Conservation (phyloP, 2,113 vertebrate genomes). For the Callithrix jacchus region DNA sequence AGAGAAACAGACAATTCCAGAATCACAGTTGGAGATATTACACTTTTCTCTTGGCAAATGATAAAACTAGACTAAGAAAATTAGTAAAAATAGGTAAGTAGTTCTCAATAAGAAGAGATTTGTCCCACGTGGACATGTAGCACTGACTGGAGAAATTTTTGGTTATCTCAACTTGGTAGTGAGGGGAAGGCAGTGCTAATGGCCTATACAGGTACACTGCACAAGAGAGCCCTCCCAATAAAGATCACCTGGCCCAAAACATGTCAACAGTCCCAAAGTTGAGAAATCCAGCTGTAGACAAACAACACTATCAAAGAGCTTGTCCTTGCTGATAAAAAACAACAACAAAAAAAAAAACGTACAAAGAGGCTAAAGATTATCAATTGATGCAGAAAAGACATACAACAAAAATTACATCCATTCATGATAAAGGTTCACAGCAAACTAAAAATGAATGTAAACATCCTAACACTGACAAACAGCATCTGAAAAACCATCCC, state of each 20-base stretch:
- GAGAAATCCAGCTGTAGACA: not conserved
- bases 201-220: not conserved
- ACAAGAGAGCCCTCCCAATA: not conserved
- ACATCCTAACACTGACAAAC: not conserved
- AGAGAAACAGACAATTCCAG: not conserved
- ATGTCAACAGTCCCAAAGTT: not conserved
- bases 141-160: not conserved
- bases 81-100: not conserved
- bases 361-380: not conserved
- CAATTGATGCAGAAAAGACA: not conserved
- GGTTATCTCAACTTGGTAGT: not conserved
- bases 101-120: not conserved
- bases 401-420: not conserved
- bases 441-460: not conserved
- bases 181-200: not conserved
- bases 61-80: not conserved
- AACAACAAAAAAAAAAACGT: not conserved
- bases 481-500: not conserved
- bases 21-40: not conserved
- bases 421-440: not conserved
- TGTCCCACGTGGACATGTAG: not conserved
- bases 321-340: not conserved
- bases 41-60: not conserved
- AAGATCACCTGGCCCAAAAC: not conserved
- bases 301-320: not conserved